Base-by-base conservation (phyloP, 2,888 invertebrate species). In the Aporophyla lueneburgensis region DNA sequence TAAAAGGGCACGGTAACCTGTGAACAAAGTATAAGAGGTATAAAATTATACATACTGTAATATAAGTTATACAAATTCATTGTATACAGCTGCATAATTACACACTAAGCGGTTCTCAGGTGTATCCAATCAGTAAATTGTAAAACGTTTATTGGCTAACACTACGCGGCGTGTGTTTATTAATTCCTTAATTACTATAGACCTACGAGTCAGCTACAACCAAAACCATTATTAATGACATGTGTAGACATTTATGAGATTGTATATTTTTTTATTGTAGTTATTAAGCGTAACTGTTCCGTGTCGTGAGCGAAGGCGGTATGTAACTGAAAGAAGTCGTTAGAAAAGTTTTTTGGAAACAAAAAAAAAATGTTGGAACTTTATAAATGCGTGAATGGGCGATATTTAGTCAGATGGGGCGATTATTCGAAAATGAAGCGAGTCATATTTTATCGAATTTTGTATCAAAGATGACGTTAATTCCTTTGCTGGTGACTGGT, bases 1-100 rank as follows among this genome's bases (percentile, higher is more conserved):
- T 97, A 96, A 98, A 98, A 96, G 98, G 98, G 97, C 98, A 98
- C 97, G 98, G 97, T 97, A 98, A 97, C 97, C 98, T 98, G 97
- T 83, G 97, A 97, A 95, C 93, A 95, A 94, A 95, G 81, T 85
- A 78, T 80, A 80, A 71, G 62, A 70, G 14, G 27, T 77, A 84
- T 80, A 84, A 66, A 66, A 61, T 81, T 66, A 81, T 76, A 49
- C 67, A 79, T 58, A 81, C 1, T 65, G 71, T 63, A 80, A 73
- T 78, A 80, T 86, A 87, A 77, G 84, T 82, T 81, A 78, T 71
- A 86, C 82, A 88, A 68, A 78, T 82, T 83, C 77, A 87, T 87
- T 78, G 79, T 84, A 81, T 85, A 89, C 79, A 87, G 78, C 71
- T 80, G 74, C 81, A 84, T 88, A 88, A 90, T 88, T 86, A 88